Conservation (phyloP, 2,113 vertebrate species). For the Notiomystis cincta region DNA sequence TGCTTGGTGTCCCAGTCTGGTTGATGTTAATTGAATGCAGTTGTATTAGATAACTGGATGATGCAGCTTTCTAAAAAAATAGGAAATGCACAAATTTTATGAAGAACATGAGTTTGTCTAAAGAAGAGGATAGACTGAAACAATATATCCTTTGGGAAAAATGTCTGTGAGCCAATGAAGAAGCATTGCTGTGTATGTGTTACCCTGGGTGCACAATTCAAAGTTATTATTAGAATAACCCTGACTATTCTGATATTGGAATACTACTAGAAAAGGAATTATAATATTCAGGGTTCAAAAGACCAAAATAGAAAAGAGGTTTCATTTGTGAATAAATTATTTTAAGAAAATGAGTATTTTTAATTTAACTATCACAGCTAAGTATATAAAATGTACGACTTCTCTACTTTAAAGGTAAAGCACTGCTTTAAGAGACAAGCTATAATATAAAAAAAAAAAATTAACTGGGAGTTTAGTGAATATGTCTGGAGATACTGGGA, state of each 20-base stretch:
- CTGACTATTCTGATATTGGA: neutral
- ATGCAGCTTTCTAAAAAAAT: neutral
- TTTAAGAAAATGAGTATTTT: neutral
- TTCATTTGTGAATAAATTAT: neutral
- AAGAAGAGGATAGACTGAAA: neutral
- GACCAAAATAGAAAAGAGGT: neutral
- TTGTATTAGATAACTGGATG: neutral
- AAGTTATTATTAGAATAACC: neutral
- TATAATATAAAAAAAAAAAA: neutral
- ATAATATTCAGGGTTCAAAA: neutral
- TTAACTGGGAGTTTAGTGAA: neutral
- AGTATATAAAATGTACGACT: neutral
- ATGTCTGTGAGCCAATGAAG: neutral
- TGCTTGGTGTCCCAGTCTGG: neutral
- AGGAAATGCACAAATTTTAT: neutral
- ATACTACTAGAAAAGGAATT: neutral
- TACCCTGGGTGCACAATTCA: neutral
- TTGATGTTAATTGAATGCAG: conserved; percentile 35
- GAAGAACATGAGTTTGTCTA: neutral
- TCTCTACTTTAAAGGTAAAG: neutral
- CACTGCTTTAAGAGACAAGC: neutral
- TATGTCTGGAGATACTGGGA: neutral
- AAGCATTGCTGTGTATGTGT: neutral
- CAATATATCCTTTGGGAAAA: neutral
- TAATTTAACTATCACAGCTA: neutral